A percentile compares a stretch with the other conserved stretches of the same genome.
Evolutionary conservation across 2,888 invertebrate genomes (phyloP).

Genomic region (Phalera bucephala): DNA sequence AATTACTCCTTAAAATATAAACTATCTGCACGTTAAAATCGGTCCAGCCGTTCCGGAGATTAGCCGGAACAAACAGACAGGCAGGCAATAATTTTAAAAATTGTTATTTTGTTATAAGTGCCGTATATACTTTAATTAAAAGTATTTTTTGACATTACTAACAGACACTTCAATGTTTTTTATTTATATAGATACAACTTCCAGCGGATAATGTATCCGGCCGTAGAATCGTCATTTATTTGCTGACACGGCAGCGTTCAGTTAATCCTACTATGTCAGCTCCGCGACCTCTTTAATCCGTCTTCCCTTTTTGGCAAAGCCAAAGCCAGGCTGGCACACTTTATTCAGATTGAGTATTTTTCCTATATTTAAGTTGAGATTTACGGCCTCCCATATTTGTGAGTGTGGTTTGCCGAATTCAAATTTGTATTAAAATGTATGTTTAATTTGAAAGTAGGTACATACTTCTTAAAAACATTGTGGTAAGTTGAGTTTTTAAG

Average conservation of each 20-base stretch:
- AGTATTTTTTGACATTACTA: too few species aligned
- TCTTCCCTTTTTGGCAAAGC: slow-evolving; percentile 61
- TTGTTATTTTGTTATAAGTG: too few species aligned
- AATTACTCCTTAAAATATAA: too few species aligned
- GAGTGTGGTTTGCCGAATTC: slow-evolving; percentile 23
- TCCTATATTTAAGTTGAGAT: slow-evolving; percentile 38
- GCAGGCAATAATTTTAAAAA: too few species aligned
- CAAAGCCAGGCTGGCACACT: slow-evolving; percentile 49
- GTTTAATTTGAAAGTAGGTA: too few species aligned
- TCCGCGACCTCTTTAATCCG: slow-evolving; percentile 75
- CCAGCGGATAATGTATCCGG: slow-evolving; percentile 41
- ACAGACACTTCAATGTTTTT: too few species aligned
- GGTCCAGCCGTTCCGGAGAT: too few species aligned
- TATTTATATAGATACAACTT: slow-evolving; percentile 19
- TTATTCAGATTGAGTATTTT: slow-evolving; percentile 58
- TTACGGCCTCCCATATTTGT: slow-evolving; percentile 16
- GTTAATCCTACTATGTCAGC: slow-evolving; percentile 75
- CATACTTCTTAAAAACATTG: too few species aligned
- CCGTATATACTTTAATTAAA: too few species aligned
- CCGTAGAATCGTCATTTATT: slow-evolving; percentile 60
- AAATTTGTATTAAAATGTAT: slow-evolving; percentile 19
- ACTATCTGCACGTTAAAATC: too few species aligned
- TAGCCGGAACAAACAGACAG: too few species aligned
- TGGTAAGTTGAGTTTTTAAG: too few species aligned
- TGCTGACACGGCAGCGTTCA: slow-evolving; percentile 60